A percentile compares a stretch with the other conserved stretches of the same genome.
Conservation (phyloP, 2,113 vertebrate species). For the Nettapus auritus region DNA sequence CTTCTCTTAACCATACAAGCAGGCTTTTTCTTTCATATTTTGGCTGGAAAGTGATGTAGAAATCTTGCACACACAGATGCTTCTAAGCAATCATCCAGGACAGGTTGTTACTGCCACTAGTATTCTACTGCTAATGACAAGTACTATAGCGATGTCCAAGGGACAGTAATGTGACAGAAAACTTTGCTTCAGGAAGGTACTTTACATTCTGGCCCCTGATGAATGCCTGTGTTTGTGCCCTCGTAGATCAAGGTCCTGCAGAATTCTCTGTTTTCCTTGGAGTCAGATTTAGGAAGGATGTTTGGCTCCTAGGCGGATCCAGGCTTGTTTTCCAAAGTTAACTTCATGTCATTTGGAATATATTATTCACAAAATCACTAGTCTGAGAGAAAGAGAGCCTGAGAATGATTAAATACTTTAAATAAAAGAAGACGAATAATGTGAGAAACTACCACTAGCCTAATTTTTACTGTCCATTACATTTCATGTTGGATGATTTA, state of each 20-base stretch:
- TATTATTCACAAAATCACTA: background rate
- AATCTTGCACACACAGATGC: background rate
- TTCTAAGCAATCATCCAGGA: background rate
- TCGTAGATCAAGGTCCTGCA: background rate
- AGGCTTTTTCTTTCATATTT: slow-evolving; percentile 5
- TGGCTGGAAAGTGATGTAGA: slow-evolving; percentile 1
- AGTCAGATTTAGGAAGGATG: background rate
- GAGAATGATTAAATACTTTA: background rate
- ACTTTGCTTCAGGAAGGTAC: background rate
- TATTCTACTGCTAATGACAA: background rate
- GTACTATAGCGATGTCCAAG: background rate
- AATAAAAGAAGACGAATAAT: slow-evolving; percentile 4
- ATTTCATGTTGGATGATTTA: slow-evolving; percentile 1
- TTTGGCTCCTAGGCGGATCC: background rate
- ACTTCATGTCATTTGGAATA: background rate
- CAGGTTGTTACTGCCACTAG: background rate
- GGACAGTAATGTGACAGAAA: background rate
- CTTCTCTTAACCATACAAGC: background rate
- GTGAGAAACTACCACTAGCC: background rate
- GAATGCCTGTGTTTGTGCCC: background rate
- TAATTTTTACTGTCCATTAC: background rate
- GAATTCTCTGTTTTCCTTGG: slow-evolving; percentile 3
- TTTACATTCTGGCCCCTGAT: background rate
- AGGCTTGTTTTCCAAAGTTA: slow-evolving; percentile 10
- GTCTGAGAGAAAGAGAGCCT: background rate